A percentile compares a stretch with the other conserved stretches of the same genome.
These are phyloP conservation scores for Mesocentrotus franciscanus DNA, from an alignment of 53 echinoderm and acorn worm genomes.

Conservation along the genomic window DNA sequence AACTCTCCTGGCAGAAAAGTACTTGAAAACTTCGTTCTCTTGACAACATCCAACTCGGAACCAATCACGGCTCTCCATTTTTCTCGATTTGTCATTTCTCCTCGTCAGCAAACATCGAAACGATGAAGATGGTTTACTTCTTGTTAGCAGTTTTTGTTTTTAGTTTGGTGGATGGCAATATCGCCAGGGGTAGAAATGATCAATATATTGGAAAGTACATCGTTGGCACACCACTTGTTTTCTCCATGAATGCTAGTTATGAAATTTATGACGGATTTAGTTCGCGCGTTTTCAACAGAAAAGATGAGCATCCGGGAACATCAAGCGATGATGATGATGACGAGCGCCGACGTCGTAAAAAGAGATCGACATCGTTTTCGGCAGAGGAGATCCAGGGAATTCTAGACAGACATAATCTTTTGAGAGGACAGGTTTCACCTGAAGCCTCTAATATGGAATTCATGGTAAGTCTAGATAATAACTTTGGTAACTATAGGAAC, in stretches of 20 bases:
- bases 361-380: constrained; percentile 61
- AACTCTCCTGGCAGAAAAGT: not conserved
- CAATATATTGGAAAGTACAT: constrained; percentile 15
- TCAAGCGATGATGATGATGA: constrained; percentile 14
- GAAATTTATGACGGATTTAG: constrained; percentile 16
- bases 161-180: not conserved
- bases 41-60: not conserved
- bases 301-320: not conserved
- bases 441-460: constrained; percentile 83
- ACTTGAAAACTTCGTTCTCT: not conserved
- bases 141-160: not conserved
- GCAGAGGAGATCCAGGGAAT: constrained; percentile 68
- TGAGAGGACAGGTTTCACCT: constrained; percentile 73
- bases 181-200: not conserved
- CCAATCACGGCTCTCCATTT: not conserved
- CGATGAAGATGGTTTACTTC: constrained; percentile 3
- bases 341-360: constrained; percentile 40
- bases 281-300: constrained; percentile 44
- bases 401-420: constrained; percentile 79
- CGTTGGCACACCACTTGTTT: constrained; percentile 49
- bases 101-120: not conserved
- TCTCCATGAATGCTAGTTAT: not conserved
- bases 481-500: too few species aligned
- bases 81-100: not conserved
- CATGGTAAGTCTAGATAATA: constrained; percentile 74